Evolutionary conservation across 2,888 invertebrate genomes (phyloP).

Genomic region (Cheilosia scutellata): DNA sequence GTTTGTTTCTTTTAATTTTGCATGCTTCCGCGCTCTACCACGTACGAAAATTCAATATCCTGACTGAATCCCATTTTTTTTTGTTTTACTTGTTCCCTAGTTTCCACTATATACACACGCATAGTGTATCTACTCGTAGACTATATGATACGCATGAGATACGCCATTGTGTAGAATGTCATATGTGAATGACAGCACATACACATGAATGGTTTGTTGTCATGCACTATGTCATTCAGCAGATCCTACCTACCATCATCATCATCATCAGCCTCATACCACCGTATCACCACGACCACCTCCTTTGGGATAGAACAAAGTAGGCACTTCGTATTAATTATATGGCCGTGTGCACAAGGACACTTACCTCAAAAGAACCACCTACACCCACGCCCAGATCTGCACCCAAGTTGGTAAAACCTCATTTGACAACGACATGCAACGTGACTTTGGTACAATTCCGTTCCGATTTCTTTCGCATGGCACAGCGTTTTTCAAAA

Average conservation of each 20-base stretch:
- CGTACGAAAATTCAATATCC: slow-evolving; percentile 72
- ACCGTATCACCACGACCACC: slow-evolving; percentile 11
- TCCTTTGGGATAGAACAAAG: slow-evolving; percentile 67
- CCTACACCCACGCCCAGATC: slow-evolving; percentile 1
- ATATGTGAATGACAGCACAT: slow-evolving; percentile 43
- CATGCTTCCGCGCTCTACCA: slow-evolving; percentile 68
- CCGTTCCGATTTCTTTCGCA: slow-evolving; percentile 52
- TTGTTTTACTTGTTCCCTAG: not conserved
- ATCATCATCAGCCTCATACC: not conserved
- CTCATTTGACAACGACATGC: slow-evolving; percentile 75
- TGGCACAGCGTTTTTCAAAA: slow-evolving; percentile 63
- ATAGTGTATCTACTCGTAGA: slow-evolving; percentile 6
- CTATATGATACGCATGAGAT: slow-evolving; percentile 63
- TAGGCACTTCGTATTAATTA: slow-evolving; percentile 76
- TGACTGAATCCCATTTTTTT: slow-evolving; percentile 43
- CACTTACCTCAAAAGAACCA: slow-evolving; percentile 72
- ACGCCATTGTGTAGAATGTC: slow-evolving; percentile 61
- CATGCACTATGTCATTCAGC: slow-evolving; percentile 68
- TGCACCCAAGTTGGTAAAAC: slow-evolving; percentile 46
- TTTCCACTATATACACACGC: slow-evolving; percentile 9
- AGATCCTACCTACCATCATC: not conserved
- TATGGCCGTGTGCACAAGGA: slow-evolving; percentile 75
- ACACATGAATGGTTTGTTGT: slow-evolving; percentile 61
- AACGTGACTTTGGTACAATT: slow-evolving; percentile 75
- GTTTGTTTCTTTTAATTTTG: slow-evolving; percentile 44